Conservation (phyloP, 2,888 invertebrate genomes). For the Nebria brevicollis region DNA sequence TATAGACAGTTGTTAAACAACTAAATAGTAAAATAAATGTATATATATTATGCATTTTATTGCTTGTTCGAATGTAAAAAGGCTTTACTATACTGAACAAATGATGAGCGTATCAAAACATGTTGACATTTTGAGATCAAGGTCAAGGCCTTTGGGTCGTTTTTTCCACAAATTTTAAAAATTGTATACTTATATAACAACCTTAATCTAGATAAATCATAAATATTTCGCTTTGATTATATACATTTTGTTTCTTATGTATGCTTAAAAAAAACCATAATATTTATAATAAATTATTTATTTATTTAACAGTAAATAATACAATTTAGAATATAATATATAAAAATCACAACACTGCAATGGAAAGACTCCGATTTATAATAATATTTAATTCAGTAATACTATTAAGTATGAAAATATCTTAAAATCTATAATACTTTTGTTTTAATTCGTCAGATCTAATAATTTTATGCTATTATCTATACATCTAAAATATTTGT, state of each 20-base stretch:
- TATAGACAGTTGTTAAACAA: background rate
- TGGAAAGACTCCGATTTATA: background rate
- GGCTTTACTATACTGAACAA: background rate
- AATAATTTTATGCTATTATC: too few species aligned
- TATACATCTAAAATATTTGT: constrained; percentile 5
- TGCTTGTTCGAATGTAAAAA: background rate
- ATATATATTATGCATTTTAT: background rate
- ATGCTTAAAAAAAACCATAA: background rate
- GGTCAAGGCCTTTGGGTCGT: background rate
- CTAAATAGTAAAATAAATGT: background rate
- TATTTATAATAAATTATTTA: background rate
- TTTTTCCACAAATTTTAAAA: too few species aligned
- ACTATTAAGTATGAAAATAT: background rate
- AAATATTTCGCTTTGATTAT: too few species aligned
- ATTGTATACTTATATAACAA: too few species aligned
- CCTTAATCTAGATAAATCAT: too few species aligned
- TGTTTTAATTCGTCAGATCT: too few species aligned
- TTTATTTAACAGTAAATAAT: background rate
- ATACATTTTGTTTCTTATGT: too few species aligned
- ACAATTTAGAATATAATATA: background rate
- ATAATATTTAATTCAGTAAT: background rate
- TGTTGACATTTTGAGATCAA: background rate
- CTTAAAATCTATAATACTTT: background rate
- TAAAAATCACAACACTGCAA: background rate
- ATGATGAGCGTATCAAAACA: background rate